Base-by-base conservation (phyloP, 1,140 invertebrate genomes). In the Oncopeltus fasciatus region DNA sequence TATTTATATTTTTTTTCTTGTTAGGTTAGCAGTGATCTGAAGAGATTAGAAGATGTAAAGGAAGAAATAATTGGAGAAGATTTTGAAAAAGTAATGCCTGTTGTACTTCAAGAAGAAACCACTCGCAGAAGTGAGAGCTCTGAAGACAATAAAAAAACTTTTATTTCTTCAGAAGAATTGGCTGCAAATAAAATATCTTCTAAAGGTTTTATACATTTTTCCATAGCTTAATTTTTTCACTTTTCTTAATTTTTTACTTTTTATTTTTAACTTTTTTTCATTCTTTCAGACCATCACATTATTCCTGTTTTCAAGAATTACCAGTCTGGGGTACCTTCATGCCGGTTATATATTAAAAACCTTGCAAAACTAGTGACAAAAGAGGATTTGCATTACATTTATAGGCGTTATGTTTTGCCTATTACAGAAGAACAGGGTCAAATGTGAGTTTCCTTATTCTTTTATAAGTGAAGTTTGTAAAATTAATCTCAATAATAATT, bases 291-390 rank as follows among this genome's bases (percentile, higher is more conserved):
- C 74, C 83, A 90, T 72, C 82, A 83, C 69, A 72, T 86, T 11
- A 73, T 91, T 58, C 80, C 87, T 47, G 84, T 92, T 18, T 95
- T 91, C 67, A 90, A 88, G 72, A 92, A 90, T 70, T 96, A 95
- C 74, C 80, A 86, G 67, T 72, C 81, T 27, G 92, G 93, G 16
- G 78, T 84, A 47, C 85, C 88, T 16, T 88, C 86, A 9, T 81
- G 83, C 75, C 82, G 89, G 62, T 74, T 97, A 9, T 96, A 97
- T 70, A 85, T 97, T 33, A 97, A 97, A 73, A 97, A 97, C 78
- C 77, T 95, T 21, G 78, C 85, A 1, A 95, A 93, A 76, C 81
- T 82, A 65, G 85, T 91, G 0, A 80, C 78, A 31, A 78, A 83
- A 38, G 75, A 81, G 65, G 90, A 95, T 75, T 76, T 95, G 2